A percentile compares a stretch with the other conserved stretches of the same genome.
Evolutionary conservation across 2,797 vertebrate species (phyloP).

Genomic region (Malurus splendens): DNA sequence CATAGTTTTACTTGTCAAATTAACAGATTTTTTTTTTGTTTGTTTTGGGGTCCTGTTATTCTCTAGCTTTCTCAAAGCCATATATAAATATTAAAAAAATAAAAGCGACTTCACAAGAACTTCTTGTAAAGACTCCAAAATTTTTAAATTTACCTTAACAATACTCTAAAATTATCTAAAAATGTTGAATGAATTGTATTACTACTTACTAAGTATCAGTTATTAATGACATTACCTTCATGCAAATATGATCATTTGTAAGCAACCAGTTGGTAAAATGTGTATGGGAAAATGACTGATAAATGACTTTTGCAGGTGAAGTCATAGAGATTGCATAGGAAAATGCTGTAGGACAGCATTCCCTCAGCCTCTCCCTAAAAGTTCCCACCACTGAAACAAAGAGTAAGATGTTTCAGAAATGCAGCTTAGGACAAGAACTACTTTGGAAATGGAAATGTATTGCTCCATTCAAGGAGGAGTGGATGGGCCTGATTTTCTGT

Average conservation of each 20-base stretch:
- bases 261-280: neutral
- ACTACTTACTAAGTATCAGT: neutral
- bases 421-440: neutral
- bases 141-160: neutral
- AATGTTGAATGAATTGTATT: neutral
- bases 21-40: neutral
- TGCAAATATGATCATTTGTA: neutral
- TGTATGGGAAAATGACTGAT: neutral
- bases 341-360: neutral
- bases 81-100: neutral
- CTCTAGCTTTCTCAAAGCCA: neutral
- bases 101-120: neutral
- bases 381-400: neutral
- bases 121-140: neutral
- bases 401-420: neutral
- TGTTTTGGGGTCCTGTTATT: neutral
- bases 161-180: neutral
- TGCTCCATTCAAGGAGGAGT: neutral
- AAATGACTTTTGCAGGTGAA: neutral
- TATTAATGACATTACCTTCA: neutral
- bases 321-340: neutral
- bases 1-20: neutral
- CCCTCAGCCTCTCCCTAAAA: neutral
- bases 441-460: neutral
- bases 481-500: no score